A percentile compares a stretch with the other conserved stretches of the same genome.
Conservation (phyloP, 2,113 vertebrate species). For the Rhagologus leucostigma region DNA sequence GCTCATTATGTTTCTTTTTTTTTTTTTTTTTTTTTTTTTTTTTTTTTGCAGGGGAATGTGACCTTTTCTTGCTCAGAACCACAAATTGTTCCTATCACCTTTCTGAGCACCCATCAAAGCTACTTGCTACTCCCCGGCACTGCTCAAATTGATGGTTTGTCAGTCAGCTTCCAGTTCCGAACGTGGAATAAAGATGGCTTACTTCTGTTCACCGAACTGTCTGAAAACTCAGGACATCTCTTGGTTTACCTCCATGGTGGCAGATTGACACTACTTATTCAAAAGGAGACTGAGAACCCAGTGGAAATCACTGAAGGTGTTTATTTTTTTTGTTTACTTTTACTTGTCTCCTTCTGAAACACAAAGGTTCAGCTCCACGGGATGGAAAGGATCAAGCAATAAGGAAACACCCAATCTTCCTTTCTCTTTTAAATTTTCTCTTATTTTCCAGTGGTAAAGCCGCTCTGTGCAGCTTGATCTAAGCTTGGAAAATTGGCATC, state of each 20-base stretch:
- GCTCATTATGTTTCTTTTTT: constrained; percentile 44
- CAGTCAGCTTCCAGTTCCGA: constrained; percentile 91
- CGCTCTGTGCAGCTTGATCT: background rate
- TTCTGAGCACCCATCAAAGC: constrained; percentile 82
- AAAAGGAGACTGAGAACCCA: constrained; percentile 68
- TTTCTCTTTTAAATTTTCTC: background rate
- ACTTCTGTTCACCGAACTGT: constrained; percentile 80
- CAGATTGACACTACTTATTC: constrained; percentile 78
- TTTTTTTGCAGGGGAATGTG: constrained; percentile 88
- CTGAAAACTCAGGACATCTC: constrained; percentile 77
- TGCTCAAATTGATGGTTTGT: constrained; percentile 77
- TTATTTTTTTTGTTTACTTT: background rate
- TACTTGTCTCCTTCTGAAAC: background rate
- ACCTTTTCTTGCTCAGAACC: constrained; percentile 92
- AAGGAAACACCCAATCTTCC: background rate
- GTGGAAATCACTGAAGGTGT: constrained; percentile 82
- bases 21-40: constrained; percentile 31
- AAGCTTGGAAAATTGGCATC: background rate
- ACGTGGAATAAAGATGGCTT: constrained; percentile 92
- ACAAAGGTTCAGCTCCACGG: background rate
- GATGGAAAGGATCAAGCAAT: background rate
- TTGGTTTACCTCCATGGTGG: constrained; percentile 79
- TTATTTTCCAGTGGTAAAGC: background rate
- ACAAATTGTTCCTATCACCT: constrained; percentile 88
- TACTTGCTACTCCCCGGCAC: constrained; percentile 85